Conservation (phyloP, 2,113 vertebrate genomes). For the Dascyllus trimaculatus region DNA sequence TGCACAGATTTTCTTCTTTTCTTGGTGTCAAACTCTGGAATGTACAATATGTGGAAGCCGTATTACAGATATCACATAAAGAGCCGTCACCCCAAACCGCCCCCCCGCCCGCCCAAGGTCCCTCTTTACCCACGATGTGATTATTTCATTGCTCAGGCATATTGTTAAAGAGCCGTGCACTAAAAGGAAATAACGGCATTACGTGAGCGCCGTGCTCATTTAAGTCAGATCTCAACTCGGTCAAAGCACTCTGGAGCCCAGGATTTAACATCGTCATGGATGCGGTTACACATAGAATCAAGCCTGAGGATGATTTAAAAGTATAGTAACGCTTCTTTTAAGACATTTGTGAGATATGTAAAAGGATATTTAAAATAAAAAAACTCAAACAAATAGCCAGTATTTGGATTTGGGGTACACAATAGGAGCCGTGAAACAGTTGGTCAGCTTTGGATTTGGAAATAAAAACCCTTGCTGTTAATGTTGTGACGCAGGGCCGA, state of each 20-base stretch:
- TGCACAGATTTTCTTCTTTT: slow-evolving; percentile 68
- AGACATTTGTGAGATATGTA: slow-evolving; percentile 68
- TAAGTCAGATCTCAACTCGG: slow-evolving; percentile 30
- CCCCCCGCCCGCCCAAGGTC: neutral
- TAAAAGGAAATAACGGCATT: slow-evolving; percentile 2
- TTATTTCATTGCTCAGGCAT: slow-evolving; percentile 37
- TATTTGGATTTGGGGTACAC: slow-evolving; percentile 8
- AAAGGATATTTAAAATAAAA: slow-evolving; percentile 10
- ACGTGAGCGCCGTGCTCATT: neutral
- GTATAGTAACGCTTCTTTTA: slow-evolving; percentile 46
- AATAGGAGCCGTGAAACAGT: slow-evolving; percentile 9
- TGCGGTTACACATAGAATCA: slow-evolving; percentile 2
- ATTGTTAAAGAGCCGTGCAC: slow-evolving; percentile 24
- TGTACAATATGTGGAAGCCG: slow-evolving; percentile 67
- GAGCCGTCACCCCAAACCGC: slow-evolving; percentile 9
- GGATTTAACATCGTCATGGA: neutral
- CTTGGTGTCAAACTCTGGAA: slow-evolving; percentile 70
- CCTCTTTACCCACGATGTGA: slow-evolving; percentile 6
- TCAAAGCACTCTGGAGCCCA: slow-evolving; percentile 40
- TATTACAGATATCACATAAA: slow-evolving; percentile 36
- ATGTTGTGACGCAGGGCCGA: neutral
- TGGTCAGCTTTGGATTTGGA: neutral
- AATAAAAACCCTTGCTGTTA: neutral
- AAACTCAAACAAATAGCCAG: neutral
- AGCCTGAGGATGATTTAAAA: slow-evolving; percentile 31